Conservation (phyloP, 1,140 invertebrate species). For the Potamilus streckersoni region DNA sequence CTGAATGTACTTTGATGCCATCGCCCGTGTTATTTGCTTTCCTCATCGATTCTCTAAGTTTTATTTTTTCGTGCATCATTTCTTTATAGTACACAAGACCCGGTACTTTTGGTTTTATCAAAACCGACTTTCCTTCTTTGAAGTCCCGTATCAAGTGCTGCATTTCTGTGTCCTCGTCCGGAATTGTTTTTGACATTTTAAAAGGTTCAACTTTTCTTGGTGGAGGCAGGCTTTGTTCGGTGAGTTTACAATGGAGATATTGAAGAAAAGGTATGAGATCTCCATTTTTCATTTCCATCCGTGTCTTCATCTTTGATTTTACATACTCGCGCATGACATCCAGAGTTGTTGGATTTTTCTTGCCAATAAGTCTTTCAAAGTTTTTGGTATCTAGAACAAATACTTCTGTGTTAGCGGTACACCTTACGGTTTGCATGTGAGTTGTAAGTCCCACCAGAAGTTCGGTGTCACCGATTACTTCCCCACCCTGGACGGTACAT, state of each 20-base stretch:
- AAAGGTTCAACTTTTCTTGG: constrained; percentile 39
- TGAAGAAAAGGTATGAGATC: constrained; percentile 50
- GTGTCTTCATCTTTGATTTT: constrained; percentile 50
- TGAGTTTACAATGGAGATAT: constrained; percentile 52
- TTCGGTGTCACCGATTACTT: constrained; percentile 62
- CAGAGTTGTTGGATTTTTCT: constrained; percentile 52
- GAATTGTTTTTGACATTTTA: constrained; percentile 49
- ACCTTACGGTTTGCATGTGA: constrained; percentile 58
- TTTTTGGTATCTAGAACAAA: constrained; percentile 62
- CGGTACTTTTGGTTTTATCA: constrained; percentile 27
- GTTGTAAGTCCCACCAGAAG: constrained; percentile 48
- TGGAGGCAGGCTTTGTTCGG: constrained; percentile 41
- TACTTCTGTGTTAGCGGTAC: constrained; percentile 56
- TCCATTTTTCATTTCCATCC: constrained; percentile 46
- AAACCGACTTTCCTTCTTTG: constrained; percentile 42
- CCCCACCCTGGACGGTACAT: constrained; percentile 50
- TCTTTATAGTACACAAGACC: constrained; percentile 55
- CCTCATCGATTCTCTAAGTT: constrained; percentile 33
- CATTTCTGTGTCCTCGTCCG: constrained; percentile 47
- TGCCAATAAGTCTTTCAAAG: constrained; percentile 58
- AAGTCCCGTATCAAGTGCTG: constrained; percentile 54
- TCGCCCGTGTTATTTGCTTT: constrained; percentile 21
- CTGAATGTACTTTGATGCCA: constrained; percentile 6
- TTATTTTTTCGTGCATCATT: constrained; percentile 57
- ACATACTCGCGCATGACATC: constrained; percentile 54